Conservation (phyloP, 1,140 invertebrate species). For the Conopomorpha cramerella region DNA sequence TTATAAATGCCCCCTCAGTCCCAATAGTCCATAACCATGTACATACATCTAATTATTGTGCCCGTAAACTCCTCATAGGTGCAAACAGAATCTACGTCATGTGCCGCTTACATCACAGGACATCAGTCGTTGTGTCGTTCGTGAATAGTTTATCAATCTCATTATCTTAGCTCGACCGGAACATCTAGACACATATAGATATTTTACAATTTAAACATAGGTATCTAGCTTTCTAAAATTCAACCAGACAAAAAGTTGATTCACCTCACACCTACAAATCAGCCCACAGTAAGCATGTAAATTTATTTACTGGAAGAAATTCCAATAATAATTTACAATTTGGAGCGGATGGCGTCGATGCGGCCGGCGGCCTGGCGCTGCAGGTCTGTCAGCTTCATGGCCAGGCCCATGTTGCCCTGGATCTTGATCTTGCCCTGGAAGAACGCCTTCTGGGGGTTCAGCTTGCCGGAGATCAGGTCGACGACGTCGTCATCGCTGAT, state of each 20-base stretch:
- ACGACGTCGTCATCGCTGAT: constrained; percentile 85
- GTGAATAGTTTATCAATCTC: no score
- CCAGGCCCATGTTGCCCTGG: constrained; percentile 94
- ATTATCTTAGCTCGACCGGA: no score
- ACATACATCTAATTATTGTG: no score
- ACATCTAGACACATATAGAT: neutral
- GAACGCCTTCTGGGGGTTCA: constrained; percentile 96
- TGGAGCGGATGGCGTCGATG: constrained; percentile 74
- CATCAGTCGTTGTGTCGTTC: no score
- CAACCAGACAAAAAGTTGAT: no score
- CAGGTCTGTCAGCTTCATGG: constrained; percentile 91
- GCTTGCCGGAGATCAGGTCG: constrained; percentile 85
- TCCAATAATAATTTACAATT: constrained; percentile 69
- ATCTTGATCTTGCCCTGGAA: constrained; percentile 97
- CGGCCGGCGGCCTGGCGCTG: constrained; percentile 73
- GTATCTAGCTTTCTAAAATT: no score
- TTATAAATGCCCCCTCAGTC: constrained; percentile 19
- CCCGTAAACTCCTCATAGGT: no score
- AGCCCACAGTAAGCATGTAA: no score
- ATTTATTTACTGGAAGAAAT: no score
- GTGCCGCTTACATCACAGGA: no score
- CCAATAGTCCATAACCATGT: constrained; percentile 18
- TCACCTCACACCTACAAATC: constrained; percentile 6
- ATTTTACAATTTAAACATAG: constrained; percentile 8
- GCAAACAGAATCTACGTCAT: no score